Evolutionary conservation across 2,888 invertebrate genomes (phyloP), one percentile per base, ranked within the genome.

Genomic region (Stegana nigrithorax): DNA sequence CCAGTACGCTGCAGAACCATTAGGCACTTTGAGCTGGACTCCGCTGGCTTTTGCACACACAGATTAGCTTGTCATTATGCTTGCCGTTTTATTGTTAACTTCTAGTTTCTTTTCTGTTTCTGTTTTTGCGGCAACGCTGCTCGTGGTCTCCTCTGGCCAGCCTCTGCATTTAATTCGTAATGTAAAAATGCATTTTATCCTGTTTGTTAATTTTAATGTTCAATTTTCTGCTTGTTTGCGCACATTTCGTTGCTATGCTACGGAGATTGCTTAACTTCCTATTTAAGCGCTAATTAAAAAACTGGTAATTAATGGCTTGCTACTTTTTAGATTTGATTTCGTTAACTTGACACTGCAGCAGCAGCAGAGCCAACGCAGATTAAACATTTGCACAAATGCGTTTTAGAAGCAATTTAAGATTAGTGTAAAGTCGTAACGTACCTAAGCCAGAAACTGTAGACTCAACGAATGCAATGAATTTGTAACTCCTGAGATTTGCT

Each of bases 171-270:
- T n/a, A 25, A 23, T 25, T 47, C 47, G 12, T 23, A 47, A 23
- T 8, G 7, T 23, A 6, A 21, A 55, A 32, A 36, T 21, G 23
- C 36, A 32, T 59, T 36, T 45, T 59, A 32, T 59, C 45, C 17
- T 50, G 27, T 32, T 50, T 32, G 6, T 10, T 26, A 14, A 10
- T 36, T 60, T 29, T 39, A 60, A 58, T 62, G 65, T 67, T 75
- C 69, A 70, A 73, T 73, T 73, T 71, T 67, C 65, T 60, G 62
- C 68, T 59, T 61, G 64, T 63, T 65, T 56, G 56, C 39, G 53
- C 21, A 17, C 53, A 55, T 55, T 55, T 55, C 32, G 32, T 26
- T 36, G 32, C 21, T 17, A 39, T 39, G 36, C 36, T 55, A 55
- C 36, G 53, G 19, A 55, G 36, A 19, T 55, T 55, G 32, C 53